phyloP scores from a whole-genome alignment of 2,888 invertebrate genomes.

The Ochropleura leucogaster region DNA sequence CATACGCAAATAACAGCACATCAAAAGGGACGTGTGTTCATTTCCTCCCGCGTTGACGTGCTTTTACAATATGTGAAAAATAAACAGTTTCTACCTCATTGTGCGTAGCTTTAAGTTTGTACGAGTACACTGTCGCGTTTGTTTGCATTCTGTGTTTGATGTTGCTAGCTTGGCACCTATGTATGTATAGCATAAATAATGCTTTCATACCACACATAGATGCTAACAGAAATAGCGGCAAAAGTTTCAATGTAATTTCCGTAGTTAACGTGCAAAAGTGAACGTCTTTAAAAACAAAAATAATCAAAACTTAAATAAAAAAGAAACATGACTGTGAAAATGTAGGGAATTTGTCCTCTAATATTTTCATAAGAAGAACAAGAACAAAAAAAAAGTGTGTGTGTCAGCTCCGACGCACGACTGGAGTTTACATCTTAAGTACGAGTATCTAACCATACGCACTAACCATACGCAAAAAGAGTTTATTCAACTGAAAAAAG shows the following conservation, averaged over 20 bases:
- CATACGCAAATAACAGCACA: slow-evolving; percentile 50
- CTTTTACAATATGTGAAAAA: slow-evolving; percentile 2
- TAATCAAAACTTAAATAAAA: no score
- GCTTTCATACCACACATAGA: no score
- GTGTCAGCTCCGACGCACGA: no score
- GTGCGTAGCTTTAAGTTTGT: slow-evolving; percentile 14
- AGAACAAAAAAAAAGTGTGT: no score
- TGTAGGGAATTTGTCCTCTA: no score
- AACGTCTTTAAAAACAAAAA: no score
- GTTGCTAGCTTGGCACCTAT: not conserved
- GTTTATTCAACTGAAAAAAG: no score
- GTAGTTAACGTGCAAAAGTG: not conserved
- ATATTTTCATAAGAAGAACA: no score
- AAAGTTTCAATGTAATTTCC: not conserved
- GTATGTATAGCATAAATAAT: not conserved
- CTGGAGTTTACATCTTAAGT: no score
- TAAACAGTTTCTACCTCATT: slow-evolving; percentile 18
- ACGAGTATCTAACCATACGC: no score
- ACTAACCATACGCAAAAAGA: no score
- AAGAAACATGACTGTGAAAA: no score
- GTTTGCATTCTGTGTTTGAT: slow-evolving; percentile 16
- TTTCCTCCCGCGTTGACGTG: slow-evolving; percentile 13
- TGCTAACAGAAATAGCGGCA: not conserved
- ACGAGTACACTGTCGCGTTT: not conserved
- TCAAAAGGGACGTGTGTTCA: slow-evolving; percentile 30